Conservation (phyloP, 2,888 invertebrate species). For the Oscheius sp. region DNA sequence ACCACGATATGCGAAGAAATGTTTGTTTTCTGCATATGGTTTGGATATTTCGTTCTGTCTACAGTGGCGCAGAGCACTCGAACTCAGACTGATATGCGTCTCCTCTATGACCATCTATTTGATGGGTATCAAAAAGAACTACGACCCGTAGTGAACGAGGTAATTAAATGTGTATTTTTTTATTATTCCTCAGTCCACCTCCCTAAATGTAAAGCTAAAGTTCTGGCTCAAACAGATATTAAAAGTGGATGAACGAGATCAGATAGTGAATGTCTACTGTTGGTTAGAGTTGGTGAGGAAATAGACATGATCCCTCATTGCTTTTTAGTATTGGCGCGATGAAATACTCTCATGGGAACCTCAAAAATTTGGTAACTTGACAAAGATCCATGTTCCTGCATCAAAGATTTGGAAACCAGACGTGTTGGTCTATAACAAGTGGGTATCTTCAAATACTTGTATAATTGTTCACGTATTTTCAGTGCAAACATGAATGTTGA, state of each 20-base stretch:
- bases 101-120: constrained; percentile 59
- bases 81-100: constrained; percentile 43
- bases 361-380: constrained; percentile 60
- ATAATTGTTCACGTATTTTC: background rate
- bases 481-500: constrained; percentile 68
- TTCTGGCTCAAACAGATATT: constrained; percentile 70
- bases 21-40: constrained; percentile 4
- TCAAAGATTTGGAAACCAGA: constrained; percentile 68
- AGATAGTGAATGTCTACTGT: constrained; percentile 66
- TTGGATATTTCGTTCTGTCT: background rate
- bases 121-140: constrained; percentile 59
- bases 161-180: background rate
- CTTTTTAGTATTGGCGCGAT: constrained; percentile 59
- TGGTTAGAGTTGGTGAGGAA: constrained; percentile 61
- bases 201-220: constrained; percentile 58
- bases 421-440: constrained; percentile 68
- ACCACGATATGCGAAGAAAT: constrained; percentile 22
- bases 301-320: background rate
- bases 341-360: constrained; percentile 66
- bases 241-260: constrained; percentile 65
- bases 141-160: constrained; percentile 64
- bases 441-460: background rate
- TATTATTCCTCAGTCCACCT: constrained; percentile 17
- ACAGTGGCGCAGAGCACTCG: background rate
- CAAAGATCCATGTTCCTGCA: constrained; percentile 64